Conservation (phyloP, 2,113 vertebrate species). For the Trochalopteron elliotii region DNA sequence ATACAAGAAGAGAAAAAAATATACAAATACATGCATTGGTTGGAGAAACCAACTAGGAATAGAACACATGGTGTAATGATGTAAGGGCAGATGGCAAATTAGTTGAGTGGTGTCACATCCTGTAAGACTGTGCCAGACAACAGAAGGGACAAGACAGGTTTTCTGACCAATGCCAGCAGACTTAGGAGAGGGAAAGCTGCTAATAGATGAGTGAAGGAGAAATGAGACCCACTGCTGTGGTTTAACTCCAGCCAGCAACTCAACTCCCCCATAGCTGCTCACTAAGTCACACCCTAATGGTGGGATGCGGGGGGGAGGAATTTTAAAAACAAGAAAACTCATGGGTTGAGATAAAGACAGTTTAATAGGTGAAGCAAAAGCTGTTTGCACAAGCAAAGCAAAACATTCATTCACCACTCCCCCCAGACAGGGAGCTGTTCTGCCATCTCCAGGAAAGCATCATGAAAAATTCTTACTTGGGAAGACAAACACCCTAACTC, state of each 20-base stretch:
- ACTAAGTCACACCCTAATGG: background rate
- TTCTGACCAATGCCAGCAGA: background rate
- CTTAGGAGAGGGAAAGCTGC: background rate
- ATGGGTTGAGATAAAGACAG: background rate
- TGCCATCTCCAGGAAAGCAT: background rate
- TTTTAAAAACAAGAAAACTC: background rate
- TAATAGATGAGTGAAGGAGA: background rate
- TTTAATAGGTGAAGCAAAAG: background rate
- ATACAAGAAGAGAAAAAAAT: background rate
- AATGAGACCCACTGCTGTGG: background rate
- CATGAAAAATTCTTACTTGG: background rate
- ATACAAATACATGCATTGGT: background rate
- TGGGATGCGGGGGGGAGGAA: background rate
- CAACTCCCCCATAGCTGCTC: background rate
- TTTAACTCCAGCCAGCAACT: background rate
- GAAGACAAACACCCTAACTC: background rate
- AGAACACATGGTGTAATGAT: background rate
- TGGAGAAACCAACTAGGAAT: background rate
- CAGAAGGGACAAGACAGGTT: background rate
- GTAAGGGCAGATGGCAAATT: conserved; percentile 32
- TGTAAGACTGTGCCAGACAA: background rate
- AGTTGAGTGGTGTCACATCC: background rate
- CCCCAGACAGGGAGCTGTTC: too few relatives aligned
- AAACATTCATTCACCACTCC: background rate
- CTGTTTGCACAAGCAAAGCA: background rate